Base-by-base conservation (phyloP, 2,888 invertebrate species). In the Ectemnius continuus region DNA sequence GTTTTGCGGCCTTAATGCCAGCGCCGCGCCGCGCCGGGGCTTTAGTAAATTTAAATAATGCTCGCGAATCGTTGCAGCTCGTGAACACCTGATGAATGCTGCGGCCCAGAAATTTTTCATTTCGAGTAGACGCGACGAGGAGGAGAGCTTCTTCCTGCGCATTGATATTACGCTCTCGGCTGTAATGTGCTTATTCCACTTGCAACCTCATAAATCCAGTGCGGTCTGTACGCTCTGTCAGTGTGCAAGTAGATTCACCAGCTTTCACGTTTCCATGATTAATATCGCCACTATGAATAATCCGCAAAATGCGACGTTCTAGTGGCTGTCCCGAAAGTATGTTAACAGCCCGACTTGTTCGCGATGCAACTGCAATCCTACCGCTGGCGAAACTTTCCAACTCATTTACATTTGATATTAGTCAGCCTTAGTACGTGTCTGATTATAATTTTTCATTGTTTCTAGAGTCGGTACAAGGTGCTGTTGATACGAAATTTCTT, bases 121-220 rank as follows among this genome's bases (percentile, higher is more conserved):
- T 36, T 16, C n/a, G 52, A 52, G 52, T 52, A 36, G 52, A 52
- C 52, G 52, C 52, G 5, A 52, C 52, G 52, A 14, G 52, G 3
- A 23, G 16, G 16, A 48, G 16, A 36, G 36, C 36, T 16, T 52
- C n/a, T 52, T 52, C 52, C 13, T 5, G 52, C 52, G 52, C 52
- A 52, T 52, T 52, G 52, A 52, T 52, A 52, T 52, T 52, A 13
- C 52, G 11, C n/a, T 14, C 6, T 52, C n/a, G 16, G 16, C 13
- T 52, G 14, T 16, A 52, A 16, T 52, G 16, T 52, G 52, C 52
- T 52, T 52, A 52, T 16, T 52, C 52, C 52, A 14, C 52, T 52
- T 52, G 52, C n/a, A 52, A 52, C 52, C 16, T 52, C 52, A 52
- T 52, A 52, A 52, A 52, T 52, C 52, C 52, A 16, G 4, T 5